Base-by-base conservation (phyloP, 2,888 invertebrate species). In the Ommatoiulus sabulosus region DNA sequence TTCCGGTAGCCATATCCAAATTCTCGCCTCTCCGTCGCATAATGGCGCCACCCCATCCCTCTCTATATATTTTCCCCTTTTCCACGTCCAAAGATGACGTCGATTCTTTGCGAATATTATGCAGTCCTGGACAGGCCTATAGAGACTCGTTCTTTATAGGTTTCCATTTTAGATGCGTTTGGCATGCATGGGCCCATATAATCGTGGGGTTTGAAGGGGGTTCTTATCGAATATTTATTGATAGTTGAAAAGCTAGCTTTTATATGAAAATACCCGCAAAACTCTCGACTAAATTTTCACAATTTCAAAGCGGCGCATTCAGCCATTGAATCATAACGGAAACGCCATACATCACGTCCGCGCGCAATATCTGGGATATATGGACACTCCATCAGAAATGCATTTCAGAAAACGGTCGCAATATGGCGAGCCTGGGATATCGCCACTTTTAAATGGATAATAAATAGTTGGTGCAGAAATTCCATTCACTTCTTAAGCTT, bases 1-100 rank as follows among this genome's bases (percentile, higher is more conserved):
- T 63, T 63, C 63, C 63, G 63, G 63, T 63, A 63, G 63, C 63
- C 63, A 63, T 63, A 63, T 63, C 63, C 63, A 63, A 63, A 63
- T 63, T 17, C 63, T 63, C 63, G 63, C 63, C 63, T 63, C 1
- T 63, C 6, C 63, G n/a, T 63, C 63, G 63, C 63, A 63, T 63
- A 63, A 63, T 63, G 63, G 63, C 63, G 17, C 63, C 63, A 63
- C 63, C 63, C 63, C n/a, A 63, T 63, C 63, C 63, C n/a, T 63
- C 63, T 17, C 63, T 63, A 63, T n/a, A 63, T 63, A 63, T 63
- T 63, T 63, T 63, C 17, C 63, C 63, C 63, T 17, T 63, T 63
- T 63, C 6, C 63, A 63, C 52, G 17, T n/a, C 63, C n/a, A 63
- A 63, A 63, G 17, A 63, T 63, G 63, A 63, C 63, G 63, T 63